A percentile compares a stretch with the other conserved stretches of the same genome.
Evolutionary conservation across 2,797 vertebrate species (phyloP).

Genomic region (Antennarius maculatus): DNA sequence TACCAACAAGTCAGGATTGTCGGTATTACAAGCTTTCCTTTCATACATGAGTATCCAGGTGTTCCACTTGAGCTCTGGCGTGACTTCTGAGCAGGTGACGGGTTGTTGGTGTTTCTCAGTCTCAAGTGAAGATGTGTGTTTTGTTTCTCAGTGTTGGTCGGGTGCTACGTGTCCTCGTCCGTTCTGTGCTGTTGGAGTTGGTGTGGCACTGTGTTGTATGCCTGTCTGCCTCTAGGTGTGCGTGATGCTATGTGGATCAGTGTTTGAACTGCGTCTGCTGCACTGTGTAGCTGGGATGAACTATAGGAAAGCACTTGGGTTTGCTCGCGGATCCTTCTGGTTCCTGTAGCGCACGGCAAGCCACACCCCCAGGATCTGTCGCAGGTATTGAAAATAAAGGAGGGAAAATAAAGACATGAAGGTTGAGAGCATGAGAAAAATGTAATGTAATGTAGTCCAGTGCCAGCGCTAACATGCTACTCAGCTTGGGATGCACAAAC

Average conservation of each 20-base stretch:
- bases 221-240: slow-evolving; percentile 64
- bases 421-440: not conserved
- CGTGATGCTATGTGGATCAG: slow-evolving; percentile 62
- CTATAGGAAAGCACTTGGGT: slow-evolving; percentile 96
- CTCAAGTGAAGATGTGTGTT: slow-evolving; percentile 33
- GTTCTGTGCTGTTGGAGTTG: slow-evolving; percentile 35
- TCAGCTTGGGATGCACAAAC: too few relatives aligned
- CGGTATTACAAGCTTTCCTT: slow-evolving; percentile 61
- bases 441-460: too few relatives aligned
- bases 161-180: slow-evolving; percentile 50
- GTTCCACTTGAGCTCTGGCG: slow-evolving; percentile 19
- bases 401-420: not conserved
- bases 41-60: slow-evolving; percentile 77
- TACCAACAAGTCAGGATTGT: slow-evolving; percentile 31
- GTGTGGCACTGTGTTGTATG: slow-evolving; percentile 49
- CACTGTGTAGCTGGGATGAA: slow-evolving; percentile 30
- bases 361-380: slow-evolving; percentile 92
- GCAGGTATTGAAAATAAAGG: not conserved
- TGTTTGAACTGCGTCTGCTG: slow-evolving; percentile 61
- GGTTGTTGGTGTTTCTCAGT: slow-evolving; percentile 32
- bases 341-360: slow-evolving; percentile 93
- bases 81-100: too few relatives aligned
- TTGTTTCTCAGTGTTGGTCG: slow-evolving; percentile 26
- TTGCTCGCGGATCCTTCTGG: slow-evolving; percentile 93
- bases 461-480: too few relatives aligned